Evolutionary conservation across 2,888 invertebrate species (phyloP).

Genomic region (Lasioglossum figueresi): DNA sequence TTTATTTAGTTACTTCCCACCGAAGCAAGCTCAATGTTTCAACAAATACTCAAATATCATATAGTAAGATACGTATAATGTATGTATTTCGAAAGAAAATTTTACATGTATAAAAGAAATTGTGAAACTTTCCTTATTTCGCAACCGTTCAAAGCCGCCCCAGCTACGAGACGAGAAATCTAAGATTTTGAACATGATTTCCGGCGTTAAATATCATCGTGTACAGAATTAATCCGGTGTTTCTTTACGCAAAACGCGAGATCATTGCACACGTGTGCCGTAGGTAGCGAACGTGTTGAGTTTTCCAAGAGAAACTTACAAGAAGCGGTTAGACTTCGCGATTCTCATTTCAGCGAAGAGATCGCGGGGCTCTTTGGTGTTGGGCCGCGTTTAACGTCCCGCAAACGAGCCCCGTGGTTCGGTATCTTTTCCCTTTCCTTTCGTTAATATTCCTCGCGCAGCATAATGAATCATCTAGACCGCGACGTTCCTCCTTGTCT

Average conservation of each 20-base stretch:
- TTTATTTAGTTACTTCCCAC: too few species aligned
- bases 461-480: slow-evolving; percentile 45
- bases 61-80: too few species aligned
- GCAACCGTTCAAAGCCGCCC: too few species aligned
- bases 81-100: too few species aligned
- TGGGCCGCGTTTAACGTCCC: slow-evolving; percentile 1
- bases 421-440: neutral
- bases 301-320: neutral
- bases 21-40: too few species aligned
- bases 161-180: neutral
- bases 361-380: neutral
- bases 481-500: slow-evolving; percentile 37
- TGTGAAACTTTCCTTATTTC: too few species aligned
- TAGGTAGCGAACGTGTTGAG: neutral
- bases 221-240: neutral
- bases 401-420: neutral
- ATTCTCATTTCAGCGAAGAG: slow-evolving; percentile 1
- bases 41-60: too few species aligned
- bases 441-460: slow-evolving; percentile 41
- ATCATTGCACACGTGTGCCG: neutral
- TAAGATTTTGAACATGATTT: neutral
- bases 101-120: too few species aligned
- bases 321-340: neutral
- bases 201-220: neutral
- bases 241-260: neutral